A percentile compares a stretch with the other conserved stretches of the same genome.
These are phyloP conservation scores for Atlantisia rogersi DNA, from an alignment of 2,113 vertebrate genomes.

Conservation along the genomic window DNA sequence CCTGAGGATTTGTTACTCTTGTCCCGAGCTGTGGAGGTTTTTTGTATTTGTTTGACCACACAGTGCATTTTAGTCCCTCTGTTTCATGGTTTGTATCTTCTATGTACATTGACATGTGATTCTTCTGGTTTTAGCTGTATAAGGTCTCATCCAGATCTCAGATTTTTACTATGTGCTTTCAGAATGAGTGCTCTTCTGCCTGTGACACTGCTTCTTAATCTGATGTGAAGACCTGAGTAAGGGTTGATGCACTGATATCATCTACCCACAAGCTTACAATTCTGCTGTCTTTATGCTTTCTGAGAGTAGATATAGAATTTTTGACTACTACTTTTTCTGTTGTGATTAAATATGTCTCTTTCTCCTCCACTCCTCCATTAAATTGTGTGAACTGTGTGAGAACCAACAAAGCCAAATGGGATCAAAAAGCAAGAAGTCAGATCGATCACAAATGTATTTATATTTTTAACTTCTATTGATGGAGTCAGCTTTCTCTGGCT, in stretches of 20 bases:
- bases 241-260: neutral
- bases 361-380: neutral
- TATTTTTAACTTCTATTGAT: neutral
- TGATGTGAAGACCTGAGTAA: neutral
- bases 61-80: neutral
- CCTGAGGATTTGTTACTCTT: neutral
- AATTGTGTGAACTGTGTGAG: neutral
- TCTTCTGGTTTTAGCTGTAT: neutral
- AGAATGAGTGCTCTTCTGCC: neutral
- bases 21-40: neutral
- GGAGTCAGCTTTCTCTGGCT: neutral
- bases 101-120: neutral
- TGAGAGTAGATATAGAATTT: neutral
- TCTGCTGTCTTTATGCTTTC: neutral
- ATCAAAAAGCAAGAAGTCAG: neutral
- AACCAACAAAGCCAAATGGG: neutral
- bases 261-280: neutral
- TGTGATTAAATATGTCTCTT: neutral
- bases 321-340: neutral
- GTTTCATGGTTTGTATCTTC: neutral
- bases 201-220: neutral
- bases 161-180: neutral
- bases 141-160: neutral
- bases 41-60: neutral
- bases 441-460: neutral